phyloP scores from a whole-genome alignment of 1,140 invertebrate species.

The Zelostemma sp. region DNA sequence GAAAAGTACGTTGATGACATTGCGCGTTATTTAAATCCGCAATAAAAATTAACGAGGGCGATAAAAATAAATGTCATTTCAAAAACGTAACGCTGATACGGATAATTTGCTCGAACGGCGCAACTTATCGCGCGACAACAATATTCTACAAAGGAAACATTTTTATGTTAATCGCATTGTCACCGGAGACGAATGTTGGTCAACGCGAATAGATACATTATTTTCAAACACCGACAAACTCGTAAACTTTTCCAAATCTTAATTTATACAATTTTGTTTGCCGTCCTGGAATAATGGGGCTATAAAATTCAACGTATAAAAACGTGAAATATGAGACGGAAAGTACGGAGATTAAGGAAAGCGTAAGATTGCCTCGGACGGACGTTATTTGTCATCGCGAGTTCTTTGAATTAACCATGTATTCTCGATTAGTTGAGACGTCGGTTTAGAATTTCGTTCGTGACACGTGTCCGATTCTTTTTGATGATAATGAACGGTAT shows the following conservation, averaged over 20 bases:
- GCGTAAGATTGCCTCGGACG: background rate
- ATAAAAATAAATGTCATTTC: conserved; percentile 40
- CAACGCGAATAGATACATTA: too few relatives aligned
- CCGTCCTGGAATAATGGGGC: too few relatives aligned
- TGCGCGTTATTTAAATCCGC: conserved; percentile 26
- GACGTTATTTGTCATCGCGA: conserved; percentile 2
- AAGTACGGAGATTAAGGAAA: conserved; percentile 4
- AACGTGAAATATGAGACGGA: background rate
- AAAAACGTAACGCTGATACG: conserved; percentile 30
- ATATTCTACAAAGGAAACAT: conserved; percentile 14
- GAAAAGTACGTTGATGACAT: conserved; percentile 31
- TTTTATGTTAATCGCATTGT: conserved; percentile 1
- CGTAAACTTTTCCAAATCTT: too few relatives aligned
- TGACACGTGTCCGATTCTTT: conserved; percentile 11
- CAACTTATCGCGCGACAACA: conserved; percentile 20
- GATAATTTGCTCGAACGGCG: conserved; percentile 7
- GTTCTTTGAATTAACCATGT: conserved; percentile 5
- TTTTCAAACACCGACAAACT: too few relatives aligned
- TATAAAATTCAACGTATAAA: background rate
- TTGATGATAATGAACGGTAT: background rate
- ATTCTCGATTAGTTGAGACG: conserved; percentile 5
- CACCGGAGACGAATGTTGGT: too few relatives aligned
- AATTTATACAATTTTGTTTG: too few relatives aligned
- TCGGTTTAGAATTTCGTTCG: conserved; percentile 3
- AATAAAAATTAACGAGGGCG: conserved; percentile 39